Evolutionary conservation across 2,888 invertebrate species (phyloP), one percentile per base, ranked within the genome.

Genomic region (Meiosimyza platycephala): DNA sequence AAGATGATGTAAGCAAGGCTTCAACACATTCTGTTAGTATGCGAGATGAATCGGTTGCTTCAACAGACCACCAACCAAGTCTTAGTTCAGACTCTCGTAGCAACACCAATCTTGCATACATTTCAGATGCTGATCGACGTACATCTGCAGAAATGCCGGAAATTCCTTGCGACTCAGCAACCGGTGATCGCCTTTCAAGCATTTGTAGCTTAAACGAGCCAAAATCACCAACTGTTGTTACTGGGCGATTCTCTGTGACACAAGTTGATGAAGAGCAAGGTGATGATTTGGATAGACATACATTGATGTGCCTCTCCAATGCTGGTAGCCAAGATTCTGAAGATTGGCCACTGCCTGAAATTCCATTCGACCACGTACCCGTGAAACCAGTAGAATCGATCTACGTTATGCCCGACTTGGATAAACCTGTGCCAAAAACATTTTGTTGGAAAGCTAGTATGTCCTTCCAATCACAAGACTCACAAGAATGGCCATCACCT

Each of bases 71-170:
- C 82, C 95, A 95, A 85, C 94, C 93, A 15, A 95, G 95, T 83
- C 88, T 95, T 40, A 95, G 95, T 79, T 95, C 95, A 0, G 95
- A 95, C 85, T 94, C 95, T 0, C 93, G 94, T 1, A 93, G 93
- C 80, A 91, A 93, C 79, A 92, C 92, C 12, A 91, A 91, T 80
- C 89, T 91, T 55, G 91, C 91, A n/a, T 93, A 93, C 81, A 93
- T 94, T 80, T 94, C 94, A 1, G 94, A 94, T 81, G 90, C 91
- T 1, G 94, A 94, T 85, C 89, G 94, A 76, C 89, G 94, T 79
- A 94, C 94, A 2, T 94, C 94, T 0, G 94, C 94, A 0, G 94
- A 94, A 88, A 92, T 94, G 90, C 94, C 94, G 0, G 94, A 94
- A 79, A 92, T 94, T 79, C 94, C 94, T 0, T 94, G 94, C 76